Evolutionary conservation across 2,888 invertebrate genomes (phyloP).

Genomic region (Cryptosula pallasiana): DNA sequence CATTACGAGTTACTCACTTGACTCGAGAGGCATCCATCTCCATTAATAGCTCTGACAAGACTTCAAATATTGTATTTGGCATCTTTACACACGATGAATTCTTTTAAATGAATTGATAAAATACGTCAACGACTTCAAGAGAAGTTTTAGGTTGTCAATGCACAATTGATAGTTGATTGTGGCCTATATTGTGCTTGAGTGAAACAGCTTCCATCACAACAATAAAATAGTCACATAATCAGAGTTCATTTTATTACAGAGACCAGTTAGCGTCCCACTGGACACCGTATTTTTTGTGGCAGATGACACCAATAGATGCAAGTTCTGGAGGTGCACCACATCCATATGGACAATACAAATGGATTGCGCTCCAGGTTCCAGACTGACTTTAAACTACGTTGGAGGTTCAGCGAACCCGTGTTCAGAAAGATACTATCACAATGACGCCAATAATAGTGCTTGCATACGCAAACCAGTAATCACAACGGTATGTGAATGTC

Average conservation of each 20-base stretch:
- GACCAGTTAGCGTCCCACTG: background rate
- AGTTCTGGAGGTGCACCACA: conserved; percentile 8
- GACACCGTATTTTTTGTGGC: conserved; percentile 1
- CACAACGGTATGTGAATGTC: background rate
- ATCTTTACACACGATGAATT: too few relatives aligned
- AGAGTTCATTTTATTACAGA: background rate
- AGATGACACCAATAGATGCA: conserved; percentile 4
- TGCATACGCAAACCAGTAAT: background rate
- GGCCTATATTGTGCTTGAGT: too few relatives aligned
- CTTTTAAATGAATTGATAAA: too few relatives aligned
- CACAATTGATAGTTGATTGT: too few relatives aligned
- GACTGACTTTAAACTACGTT: background rate
- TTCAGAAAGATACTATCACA: background rate
- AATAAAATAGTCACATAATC: too few relatives aligned
- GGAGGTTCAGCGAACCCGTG: conserved; percentile 12
- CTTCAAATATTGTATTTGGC: too few relatives aligned
- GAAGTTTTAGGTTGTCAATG: too few relatives aligned
- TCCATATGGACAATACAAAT: background rate
- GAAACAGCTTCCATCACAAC: too few relatives aligned
- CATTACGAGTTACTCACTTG: too few relatives aligned
- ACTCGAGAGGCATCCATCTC: too few relatives aligned
- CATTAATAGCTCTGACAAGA: too few relatives aligned
- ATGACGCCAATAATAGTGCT: background rate
- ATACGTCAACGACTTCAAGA: too few relatives aligned
- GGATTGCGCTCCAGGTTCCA: conserved; percentile 1